Base-by-base conservation (phyloP, 1,140 invertebrate genomes). In the Trichoplusia ni region DNA sequence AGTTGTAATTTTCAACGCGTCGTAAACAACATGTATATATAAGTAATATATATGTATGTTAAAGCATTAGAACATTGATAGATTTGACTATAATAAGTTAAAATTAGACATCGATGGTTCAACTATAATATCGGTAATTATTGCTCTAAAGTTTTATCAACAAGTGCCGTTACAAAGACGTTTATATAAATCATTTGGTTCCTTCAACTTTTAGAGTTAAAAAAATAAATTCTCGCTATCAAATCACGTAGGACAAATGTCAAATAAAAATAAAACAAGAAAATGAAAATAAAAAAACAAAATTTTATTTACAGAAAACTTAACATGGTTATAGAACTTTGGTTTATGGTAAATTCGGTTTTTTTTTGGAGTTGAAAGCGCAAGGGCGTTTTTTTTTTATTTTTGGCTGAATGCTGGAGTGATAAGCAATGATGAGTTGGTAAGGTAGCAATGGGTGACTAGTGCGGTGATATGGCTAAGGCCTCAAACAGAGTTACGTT, bases 61-160 rank as follows among this genome's bases (percentile, higher is more conserved):
- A 67, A 75, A 77, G 73, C 73, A 60, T 64, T 72, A 77, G 78
- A 78, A 77, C 70, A 73, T 77, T 70, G 63, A 77, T 82, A 75
- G 73, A 78, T 84, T 79, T 77, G 49, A 40, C 49, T 64, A 67
- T 81, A 83, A 81, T 65, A 77, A 47, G 42, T 60, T 60, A 60
- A 85, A 86, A 84, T 86, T 84, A 86, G 79, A 86, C 82, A 86
- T 74, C 67, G 71, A 89, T 67, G 77, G 73, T 76, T 67, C 46
- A 49, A 49, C 75, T 83, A 84, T 73, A 75, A 71, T 73, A 81
- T 79, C 76, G 79, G 75, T 69, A 75, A 81, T 86, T 86, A 87
- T 87, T 87, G 83, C 84, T 89, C 71, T 81, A 86, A 69, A 42
- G 66, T 76, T 86, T 87, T 78, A 84, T 77, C 79, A 83, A 81